These are phyloP conservation scores for Microcebus tavaratra DNA, from an alignment of 2,113 vertebrate species.

Conservation along the genomic window DNA sequence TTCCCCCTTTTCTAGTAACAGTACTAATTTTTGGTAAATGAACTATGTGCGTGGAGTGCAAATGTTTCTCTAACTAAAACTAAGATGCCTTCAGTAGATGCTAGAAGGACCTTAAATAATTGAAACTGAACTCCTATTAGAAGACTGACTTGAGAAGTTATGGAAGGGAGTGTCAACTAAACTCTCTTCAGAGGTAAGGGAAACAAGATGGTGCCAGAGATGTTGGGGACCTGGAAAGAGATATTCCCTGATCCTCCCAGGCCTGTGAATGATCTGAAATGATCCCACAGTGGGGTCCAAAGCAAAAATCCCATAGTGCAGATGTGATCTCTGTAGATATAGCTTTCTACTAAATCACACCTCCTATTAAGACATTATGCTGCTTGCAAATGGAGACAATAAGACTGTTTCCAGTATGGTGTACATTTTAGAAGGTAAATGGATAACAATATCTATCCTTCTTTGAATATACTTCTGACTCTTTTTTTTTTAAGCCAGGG, in stretches of 20 bases:
- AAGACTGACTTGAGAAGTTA: not conserved
- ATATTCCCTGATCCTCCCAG: not conserved
- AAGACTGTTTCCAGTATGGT: not conserved
- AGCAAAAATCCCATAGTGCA: not conserved
- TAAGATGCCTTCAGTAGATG: not conserved
- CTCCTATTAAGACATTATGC: not conserved
- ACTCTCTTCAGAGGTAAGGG: not conserved
- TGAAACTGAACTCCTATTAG: not conserved
- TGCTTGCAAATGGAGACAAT: not conserved
- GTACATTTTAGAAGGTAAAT: not conserved
- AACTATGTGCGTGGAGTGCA: not conserved
- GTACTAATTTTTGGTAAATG: not conserved
- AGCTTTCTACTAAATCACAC: not conserved
- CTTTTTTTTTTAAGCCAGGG: not conserved
- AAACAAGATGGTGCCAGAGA: not conserved
- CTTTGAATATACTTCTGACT: not conserved
- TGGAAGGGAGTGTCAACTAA: not conserved
- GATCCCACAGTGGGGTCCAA: not conserved
- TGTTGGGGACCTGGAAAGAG: not conserved
- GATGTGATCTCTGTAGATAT: not conserved
- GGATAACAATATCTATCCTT: not conserved
- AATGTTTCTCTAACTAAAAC: not conserved
- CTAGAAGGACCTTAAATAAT: not conserved
- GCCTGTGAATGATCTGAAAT: not conserved
- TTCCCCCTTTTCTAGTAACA: not conserved